Conservation (phyloP, 35 echinoderm and acorn worm species). For the Lytechinus pictus region DNA sequence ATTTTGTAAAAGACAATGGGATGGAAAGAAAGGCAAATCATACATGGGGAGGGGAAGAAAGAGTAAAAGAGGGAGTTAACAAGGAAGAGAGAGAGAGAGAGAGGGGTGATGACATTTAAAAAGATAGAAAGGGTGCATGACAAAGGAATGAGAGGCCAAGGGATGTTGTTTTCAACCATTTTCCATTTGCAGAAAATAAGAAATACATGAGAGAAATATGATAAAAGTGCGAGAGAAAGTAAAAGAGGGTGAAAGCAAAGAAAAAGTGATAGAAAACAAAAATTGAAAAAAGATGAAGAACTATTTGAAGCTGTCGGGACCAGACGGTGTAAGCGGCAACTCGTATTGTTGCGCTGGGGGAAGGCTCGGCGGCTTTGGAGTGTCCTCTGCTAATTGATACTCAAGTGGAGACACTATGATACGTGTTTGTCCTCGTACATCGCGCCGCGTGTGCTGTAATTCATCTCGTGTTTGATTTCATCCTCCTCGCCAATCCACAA, state of each 20-base stretch:
- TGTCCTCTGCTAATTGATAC: background rate
- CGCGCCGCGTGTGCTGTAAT: background rate
- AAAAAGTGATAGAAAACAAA: background rate
- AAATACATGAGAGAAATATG: background rate
- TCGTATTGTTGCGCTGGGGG: background rate
- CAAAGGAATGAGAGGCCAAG: background rate
- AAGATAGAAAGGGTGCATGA: background rate
- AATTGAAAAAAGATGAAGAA: background rate
- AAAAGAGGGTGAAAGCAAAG: background rate
- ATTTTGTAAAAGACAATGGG: background rate
- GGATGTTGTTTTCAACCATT: background rate
- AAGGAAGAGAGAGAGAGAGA: background rate
- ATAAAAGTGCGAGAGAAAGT: background rate
- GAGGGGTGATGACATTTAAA: background rate
- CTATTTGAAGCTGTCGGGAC: background rate
- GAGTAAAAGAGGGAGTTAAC: background rate
- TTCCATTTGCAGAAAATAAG: background rate
- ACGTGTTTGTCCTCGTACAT: background rate
- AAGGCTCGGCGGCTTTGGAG: background rate
- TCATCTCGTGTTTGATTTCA: background rate
- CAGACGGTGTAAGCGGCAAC: background rate
- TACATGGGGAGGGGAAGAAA: background rate
- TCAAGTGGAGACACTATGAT: background rate
- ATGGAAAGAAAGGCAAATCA: too few species aligned
- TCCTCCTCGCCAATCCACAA: background rate